Conservation (phyloP, 2,888 invertebrate species). For the Dexiosoma caninum region DNA sequence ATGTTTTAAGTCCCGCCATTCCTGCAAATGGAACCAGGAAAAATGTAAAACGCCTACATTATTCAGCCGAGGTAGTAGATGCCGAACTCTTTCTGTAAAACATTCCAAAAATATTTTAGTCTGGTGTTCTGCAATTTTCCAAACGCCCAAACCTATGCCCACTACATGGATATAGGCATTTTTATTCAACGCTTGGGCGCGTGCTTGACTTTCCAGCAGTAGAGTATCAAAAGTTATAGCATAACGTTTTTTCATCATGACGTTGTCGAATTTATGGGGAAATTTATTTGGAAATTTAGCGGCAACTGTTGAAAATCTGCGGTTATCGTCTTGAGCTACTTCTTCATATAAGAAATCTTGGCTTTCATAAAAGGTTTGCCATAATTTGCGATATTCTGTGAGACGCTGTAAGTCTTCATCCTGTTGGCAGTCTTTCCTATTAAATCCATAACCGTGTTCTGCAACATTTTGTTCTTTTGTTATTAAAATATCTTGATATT, state of each 20-base stretch:
- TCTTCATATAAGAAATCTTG: slow-evolving; percentile 59
- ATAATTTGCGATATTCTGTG: slow-evolving; percentile 63
- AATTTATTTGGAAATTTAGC: slow-evolving; percentile 1
- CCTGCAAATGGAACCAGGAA: slow-evolving; percentile 79
- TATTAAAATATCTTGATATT: slow-evolving; percentile 76
- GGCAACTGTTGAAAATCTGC: slow-evolving; percentile 45
- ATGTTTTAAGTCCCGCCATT: slow-evolving; percentile 77
- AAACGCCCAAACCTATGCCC: slow-evolving; percentile 82
- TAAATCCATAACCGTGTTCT: slow-evolving; percentile 77
- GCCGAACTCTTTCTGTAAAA: slow-evolving; percentile 80
- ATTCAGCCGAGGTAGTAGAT: slow-evolving; percentile 77
- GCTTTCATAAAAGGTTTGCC: slow-evolving; percentile 70
- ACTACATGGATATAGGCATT: slow-evolving; percentile 81
- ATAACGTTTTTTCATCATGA: slow-evolving; percentile 73
- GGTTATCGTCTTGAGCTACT: slow-evolving; percentile 42
- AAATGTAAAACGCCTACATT: slow-evolving; percentile 82
- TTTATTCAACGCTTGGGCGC: slow-evolving; percentile 78
- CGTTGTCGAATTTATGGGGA: slow-evolving; percentile 65
- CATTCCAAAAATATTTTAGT: slow-evolving; percentile 81
- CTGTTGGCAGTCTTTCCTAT: neutral
- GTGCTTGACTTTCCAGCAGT: slow-evolving; percentile 80
- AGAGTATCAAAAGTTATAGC: slow-evolving; percentile 80
- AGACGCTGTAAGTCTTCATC: slow-evolving; percentile 58
- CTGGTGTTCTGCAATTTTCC: slow-evolving; percentile 81
- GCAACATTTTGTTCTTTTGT: slow-evolving; percentile 76